Evolutionary conservation across 2,797 vertebrate genomes (phyloP).

Genomic region (Lagorchestes hirsutus): DNA sequence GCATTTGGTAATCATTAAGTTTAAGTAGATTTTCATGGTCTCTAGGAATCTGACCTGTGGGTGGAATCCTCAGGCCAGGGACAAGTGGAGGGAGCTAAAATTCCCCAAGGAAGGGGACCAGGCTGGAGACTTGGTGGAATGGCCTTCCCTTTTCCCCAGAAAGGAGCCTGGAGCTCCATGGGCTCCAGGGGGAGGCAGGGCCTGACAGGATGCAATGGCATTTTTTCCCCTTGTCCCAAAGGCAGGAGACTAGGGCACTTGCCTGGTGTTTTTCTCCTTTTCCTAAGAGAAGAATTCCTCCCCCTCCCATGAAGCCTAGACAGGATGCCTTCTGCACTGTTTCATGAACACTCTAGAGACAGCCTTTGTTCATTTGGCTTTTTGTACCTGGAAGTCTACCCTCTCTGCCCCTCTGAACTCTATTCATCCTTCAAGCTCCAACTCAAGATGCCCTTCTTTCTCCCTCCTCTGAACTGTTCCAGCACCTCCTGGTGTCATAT

Average conservation of each 20-base stretch:
- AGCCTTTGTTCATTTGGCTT: not conserved
- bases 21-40: not conserved
- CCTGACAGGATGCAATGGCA: not conserved
- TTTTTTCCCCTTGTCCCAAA: not conserved
- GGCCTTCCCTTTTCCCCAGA: not conserved
- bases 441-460: not conserved
- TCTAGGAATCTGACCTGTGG: no score
- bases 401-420: not conserved
- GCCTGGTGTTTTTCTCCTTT: no score
- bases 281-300: no score
- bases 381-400: not conserved
- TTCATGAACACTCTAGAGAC: not conserved
- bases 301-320: no score
- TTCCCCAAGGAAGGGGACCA: not conserved
- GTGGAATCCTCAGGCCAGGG: no score
- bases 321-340: not conserved
- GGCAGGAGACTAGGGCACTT: not conserved
- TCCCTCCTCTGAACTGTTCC: not conserved
- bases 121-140: not conserved
- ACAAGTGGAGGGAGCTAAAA: no score
- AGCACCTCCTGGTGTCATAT: not conserved
- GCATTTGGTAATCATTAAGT: no score
- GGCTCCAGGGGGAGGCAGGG: not conserved
- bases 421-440: not conserved
- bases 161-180: not conserved